These are phyloP conservation scores for Bettongia penicillata DNA, from an alignment of 2,113 vertebrate species.

Conservation along the genomic window DNA sequence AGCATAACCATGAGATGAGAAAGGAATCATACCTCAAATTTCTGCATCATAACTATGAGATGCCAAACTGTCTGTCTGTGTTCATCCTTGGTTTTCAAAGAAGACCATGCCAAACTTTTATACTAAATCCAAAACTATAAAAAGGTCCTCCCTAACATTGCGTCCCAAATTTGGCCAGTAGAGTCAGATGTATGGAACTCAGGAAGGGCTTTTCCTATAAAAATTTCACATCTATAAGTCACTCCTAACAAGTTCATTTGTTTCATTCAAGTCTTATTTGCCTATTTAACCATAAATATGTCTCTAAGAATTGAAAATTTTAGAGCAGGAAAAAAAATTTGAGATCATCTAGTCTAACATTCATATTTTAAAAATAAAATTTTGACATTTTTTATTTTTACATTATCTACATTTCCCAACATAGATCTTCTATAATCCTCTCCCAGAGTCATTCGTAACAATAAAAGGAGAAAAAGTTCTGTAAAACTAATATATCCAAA, in stretches of 20 bases:
- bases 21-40: fast-evolving
- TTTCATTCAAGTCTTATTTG: too few species aligned
- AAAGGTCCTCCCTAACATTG: neutral
- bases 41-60: neutral
- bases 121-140: fast-evolving
- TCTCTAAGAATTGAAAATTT: neutral
- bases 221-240: neutral
- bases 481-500: neutral
- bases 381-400: neutral
- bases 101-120: neutral
- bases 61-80: neutral
- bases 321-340: neutral
- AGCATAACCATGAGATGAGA: slow-evolving; percentile 55
- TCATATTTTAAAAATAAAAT: neutral
- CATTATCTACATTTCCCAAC: neutral
- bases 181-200: neutral
- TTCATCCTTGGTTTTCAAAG: too few species aligned
- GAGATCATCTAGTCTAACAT: neutral
- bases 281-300: neutral
- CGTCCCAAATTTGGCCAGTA: neutral
- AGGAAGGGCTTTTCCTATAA: neutral
- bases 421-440: neutral
- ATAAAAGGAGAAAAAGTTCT: neutral
- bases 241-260: neutral
- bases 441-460: neutral